Evolutionary conservation across 2,888 invertebrate genomes (phyloP).

Genomic region (Cacoxenus indagator): DNA sequence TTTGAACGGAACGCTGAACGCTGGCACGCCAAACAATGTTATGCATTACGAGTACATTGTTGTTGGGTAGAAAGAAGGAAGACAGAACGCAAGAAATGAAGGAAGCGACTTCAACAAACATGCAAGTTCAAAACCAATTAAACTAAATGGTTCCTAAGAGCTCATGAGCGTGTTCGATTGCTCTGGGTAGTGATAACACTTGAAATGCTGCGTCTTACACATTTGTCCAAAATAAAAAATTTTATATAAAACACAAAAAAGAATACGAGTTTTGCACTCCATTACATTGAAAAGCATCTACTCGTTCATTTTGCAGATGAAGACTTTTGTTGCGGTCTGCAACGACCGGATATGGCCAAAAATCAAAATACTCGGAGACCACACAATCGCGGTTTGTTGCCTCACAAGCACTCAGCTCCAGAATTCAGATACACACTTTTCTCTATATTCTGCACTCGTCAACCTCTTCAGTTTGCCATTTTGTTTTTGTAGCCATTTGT

Average conservation of each 20-base stretch:
- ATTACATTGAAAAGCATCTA: not conserved
- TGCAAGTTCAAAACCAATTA: conserved; percentile 47
- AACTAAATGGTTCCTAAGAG: conserved; percentile 41
- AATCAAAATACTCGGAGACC: conserved; percentile 74
- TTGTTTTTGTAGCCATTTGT: not conserved
- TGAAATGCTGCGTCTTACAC: not conserved
- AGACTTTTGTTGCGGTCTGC: conserved; percentile 90
- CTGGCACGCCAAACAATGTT: not conserved
- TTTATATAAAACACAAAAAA: not conserved
- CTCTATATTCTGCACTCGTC: not conserved
- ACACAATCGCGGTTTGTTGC: conserved; percentile 70
- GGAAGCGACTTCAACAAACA: not conserved
- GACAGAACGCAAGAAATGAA: not conserved
- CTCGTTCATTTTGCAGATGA: conserved; percentile 78
- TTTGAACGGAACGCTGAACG: not conserved
- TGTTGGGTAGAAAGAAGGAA: not conserved
- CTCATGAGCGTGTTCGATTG: not conserved
- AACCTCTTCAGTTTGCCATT: not conserved
- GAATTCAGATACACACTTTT: not conserved
- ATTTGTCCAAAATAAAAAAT: not conserved
- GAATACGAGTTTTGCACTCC: not conserved
- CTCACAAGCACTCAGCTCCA: not conserved
- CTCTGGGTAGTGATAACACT: not conserved
- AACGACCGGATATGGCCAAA: conserved; percentile 82
- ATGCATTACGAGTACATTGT: not conserved